A percentile compares a stretch with the other conserved stretches of the same genome.
These are phyloP conservation scores for Procambarus clarkii DNA, from an alignment of 1,140 invertebrate species.

Conservation along the genomic window DNA sequence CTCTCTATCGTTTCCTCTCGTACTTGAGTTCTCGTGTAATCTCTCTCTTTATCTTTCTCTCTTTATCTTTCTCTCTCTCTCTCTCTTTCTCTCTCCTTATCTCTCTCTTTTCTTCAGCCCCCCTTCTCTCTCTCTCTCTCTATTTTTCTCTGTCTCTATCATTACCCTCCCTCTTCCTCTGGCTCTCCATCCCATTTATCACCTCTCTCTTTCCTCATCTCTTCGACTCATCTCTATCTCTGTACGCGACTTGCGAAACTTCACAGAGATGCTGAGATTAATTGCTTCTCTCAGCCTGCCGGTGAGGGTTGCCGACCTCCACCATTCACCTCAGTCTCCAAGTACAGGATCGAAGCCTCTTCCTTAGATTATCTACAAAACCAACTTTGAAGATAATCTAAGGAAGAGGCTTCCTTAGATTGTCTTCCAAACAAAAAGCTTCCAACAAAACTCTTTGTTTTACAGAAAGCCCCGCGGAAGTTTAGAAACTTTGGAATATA, in stretches of 20 bases:
- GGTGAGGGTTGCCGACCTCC: not conserved
- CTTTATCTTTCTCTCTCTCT: too few relatives aligned
- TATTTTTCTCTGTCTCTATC: not conserved
- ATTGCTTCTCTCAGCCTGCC: not conserved
- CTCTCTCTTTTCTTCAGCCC: not conserved
- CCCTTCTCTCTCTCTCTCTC: not conserved
- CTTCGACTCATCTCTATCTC: not conserved
- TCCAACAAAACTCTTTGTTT: too few relatives aligned
- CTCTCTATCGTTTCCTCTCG: too few relatives aligned
- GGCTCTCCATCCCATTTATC: not conserved
- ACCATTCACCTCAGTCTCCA: not conserved
- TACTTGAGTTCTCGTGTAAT: too few relatives aligned
- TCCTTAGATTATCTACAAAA: too few relatives aligned
- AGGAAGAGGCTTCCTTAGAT: too few relatives aligned
- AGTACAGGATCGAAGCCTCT: too few relatives aligned
- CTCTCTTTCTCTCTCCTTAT: conserved; percentile 6
- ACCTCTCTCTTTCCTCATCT: not conserved
- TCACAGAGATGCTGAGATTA: conserved; percentile 4
- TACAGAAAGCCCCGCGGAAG: too few relatives aligned
- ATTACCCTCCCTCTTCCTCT: not conserved
- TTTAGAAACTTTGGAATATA: too few relatives aligned
- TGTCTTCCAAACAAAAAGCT: too few relatives aligned
- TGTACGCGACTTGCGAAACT: not conserved
- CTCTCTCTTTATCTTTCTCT: too few relatives aligned
- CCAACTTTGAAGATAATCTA: too few relatives aligned